Percentiles rank a stretch among this genome's conserved stretches.
phyloP scores from a whole-genome alignment of 2,113 vertebrate species.

The Xenopus laevis region DNA sequence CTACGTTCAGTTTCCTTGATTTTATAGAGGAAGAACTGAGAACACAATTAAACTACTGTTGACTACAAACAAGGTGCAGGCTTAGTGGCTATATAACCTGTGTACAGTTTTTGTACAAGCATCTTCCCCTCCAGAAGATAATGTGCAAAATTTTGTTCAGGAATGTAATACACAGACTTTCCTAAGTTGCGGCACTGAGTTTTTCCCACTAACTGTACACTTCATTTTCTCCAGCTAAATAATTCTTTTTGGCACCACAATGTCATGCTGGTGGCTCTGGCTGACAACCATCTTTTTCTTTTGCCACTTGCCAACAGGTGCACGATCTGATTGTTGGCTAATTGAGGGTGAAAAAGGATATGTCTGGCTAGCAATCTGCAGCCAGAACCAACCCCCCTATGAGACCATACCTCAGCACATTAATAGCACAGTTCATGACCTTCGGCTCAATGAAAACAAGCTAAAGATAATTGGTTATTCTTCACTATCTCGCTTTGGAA shows the following conservation, averaged over 20 bases:
- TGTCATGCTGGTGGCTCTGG: conserved; percentile 68
- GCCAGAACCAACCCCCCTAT: conserved; percentile 97
- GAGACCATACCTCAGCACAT: conserved; percentile 97
- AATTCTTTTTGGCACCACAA: conserved; percentile 47
- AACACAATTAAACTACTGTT: conserved; percentile 25
- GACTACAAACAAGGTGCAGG: conserved; percentile 7
- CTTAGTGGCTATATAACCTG: not conserved
- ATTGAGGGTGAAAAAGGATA: conserved; percentile 97
- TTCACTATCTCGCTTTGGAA: conserved; percentile 93
- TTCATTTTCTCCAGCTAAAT: conserved; percentile 2
- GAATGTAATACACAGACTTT: conserved; percentile 51
- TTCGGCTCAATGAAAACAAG: conserved; percentile 95
- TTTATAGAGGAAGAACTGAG: conserved; percentile 18
- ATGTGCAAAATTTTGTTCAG: conserved; percentile 55
- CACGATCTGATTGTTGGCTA: conserved; percentile 90
- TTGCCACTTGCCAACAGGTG: conserved; percentile 65
- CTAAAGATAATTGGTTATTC: conserved; percentile 90
- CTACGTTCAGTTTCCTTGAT: conserved; percentile 1
- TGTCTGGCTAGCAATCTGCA: conserved; percentile 97
- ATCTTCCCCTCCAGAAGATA: conserved; percentile 13
- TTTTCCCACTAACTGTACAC: not conserved
- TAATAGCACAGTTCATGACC: conserved; percentile 96
- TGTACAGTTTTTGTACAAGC: not conserved
- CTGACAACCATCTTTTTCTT: conserved; percentile 60
- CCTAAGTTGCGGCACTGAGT: conserved; percentile 50